Conservation (phyloP, 2,888 invertebrate genomes). For the Scaptomyza polygonia region DNA sequence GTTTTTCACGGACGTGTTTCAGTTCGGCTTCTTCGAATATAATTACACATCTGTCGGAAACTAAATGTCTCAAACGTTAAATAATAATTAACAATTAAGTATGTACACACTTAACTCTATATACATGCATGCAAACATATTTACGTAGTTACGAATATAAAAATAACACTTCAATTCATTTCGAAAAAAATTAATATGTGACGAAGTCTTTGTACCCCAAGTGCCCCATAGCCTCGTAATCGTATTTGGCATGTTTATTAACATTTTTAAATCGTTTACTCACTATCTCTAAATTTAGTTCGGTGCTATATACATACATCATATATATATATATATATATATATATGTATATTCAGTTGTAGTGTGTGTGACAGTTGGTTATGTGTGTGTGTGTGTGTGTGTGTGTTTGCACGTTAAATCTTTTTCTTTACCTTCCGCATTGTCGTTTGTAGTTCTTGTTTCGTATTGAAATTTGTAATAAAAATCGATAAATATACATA, state of each 20-base stretch:
- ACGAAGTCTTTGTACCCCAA: slow-evolving; percentile 52
- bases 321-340: slow-evolving; percentile 1
- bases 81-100: no score
- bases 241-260: slow-evolving; percentile 69
- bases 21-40: slow-evolving; percentile 43
- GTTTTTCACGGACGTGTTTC: slow-evolving; percentile 22
- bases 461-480: slow-evolving; percentile 80
- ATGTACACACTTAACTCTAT: not conserved
- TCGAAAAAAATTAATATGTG: slow-evolving; percentile 31
- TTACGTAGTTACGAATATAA: slow-evolving; percentile 14
- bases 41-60: slow-evolving; percentile 34
- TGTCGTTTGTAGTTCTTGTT: slow-evolving; percentile 56
- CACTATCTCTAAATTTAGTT: slow-evolving; percentile 74
- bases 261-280: slow-evolving; percentile 79
- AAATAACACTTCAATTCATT: slow-evolving; percentile 15
- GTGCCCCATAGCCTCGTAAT: slow-evolving; percentile 45
- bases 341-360: slow-evolving; percentile 6
- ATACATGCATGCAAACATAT: no score
- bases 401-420: slow-evolving; percentile 40
- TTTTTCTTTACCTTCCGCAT: slow-evolving; percentile 61
- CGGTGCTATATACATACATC: slow-evolving; percentile 18
- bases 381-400: slow-evolving; percentile 18
- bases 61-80: slow-evolving; percentile 4
- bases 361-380: slow-evolving; percentile 24
- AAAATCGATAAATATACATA: slow-evolving; percentile 77